A percentile compares a stretch with the other conserved stretches of the same genome.
Conservation (phyloP, 2,113 vertebrate species). For the Rhinoderma darwinii region DNA sequence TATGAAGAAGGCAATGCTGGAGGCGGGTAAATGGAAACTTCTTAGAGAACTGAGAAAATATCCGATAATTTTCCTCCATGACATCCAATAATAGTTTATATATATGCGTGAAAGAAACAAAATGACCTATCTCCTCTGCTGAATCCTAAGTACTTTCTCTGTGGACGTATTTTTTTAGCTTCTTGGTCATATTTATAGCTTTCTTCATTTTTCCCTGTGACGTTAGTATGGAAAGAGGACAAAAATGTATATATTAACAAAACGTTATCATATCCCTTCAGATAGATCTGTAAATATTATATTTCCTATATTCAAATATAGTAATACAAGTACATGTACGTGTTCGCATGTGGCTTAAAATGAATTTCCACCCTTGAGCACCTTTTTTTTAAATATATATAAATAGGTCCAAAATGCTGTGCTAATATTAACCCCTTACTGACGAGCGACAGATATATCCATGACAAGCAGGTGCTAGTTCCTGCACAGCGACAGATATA, state of each 20-base stretch:
- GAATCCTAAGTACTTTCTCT: slow-evolving; percentile 4
- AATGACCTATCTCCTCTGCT: slow-evolving; percentile 6
- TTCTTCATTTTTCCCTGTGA: neutral
- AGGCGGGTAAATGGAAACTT: slow-evolving; percentile 40
- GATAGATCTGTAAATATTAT: neutral
- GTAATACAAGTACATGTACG: neutral
- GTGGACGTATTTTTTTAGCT: too few species aligned
- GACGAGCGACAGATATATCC: too few species aligned
- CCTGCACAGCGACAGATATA: too few species aligned
- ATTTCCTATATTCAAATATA: neutral
- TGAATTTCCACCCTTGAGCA: too few species aligned
- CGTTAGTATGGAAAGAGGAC: neutral
- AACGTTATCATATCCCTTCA: neutral
- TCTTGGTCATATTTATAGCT: neutral
- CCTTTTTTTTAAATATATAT: too few species aligned
- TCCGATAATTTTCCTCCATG: slow-evolving; percentile 1
- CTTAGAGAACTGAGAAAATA: neutral
- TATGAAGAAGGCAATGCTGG: neutral
- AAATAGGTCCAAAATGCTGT: too few species aligned
- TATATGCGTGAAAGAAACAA: neutral
- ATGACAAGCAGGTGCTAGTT: too few species aligned
- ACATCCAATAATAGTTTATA: slow-evolving; percentile 33
- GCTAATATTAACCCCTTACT: too few species aligned
- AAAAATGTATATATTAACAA: neutral
- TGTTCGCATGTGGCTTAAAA: too few species aligned